Evolutionary conservation across 2,797 vertebrate species (phyloP).

Genomic region (Argyrosomus regius): DNA sequence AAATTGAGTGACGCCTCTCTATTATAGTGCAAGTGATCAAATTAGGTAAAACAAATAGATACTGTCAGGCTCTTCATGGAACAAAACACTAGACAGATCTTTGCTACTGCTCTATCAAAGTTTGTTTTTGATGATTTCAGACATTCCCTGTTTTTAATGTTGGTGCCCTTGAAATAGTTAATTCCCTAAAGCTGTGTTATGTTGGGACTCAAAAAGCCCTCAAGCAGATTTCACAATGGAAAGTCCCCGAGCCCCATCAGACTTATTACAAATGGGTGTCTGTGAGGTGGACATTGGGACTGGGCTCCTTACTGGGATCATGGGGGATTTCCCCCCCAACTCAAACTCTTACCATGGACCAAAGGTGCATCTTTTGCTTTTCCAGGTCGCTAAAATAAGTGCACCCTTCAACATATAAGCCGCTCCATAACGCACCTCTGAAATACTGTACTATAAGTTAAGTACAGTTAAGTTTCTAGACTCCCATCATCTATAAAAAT

Average conservation of each 20-base stretch:
- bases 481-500: constrained; percentile 39
- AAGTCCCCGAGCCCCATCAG: not conserved
- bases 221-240: not conserved
- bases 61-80: not conserved
- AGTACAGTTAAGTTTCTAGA: constrained; percentile 37
- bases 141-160: constrained; percentile 7
- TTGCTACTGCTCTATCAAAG: not conserved
- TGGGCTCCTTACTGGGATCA: not conserved
- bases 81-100: not conserved
- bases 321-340: constrained; percentile 5
- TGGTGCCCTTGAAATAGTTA: not conserved
- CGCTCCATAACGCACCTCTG: constrained; percentile 41
- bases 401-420: constrained; percentile 41
- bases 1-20: not conserved
- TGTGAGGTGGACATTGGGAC: constrained; percentile 43
- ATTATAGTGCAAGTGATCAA: not conserved
- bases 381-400: constrained; percentile 18
- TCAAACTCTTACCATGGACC: constrained; percentile 65
- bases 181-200: constrained; percentile 1
- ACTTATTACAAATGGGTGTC: not conserved
- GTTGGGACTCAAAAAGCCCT: not conserved
- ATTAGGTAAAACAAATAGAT: not conserved
- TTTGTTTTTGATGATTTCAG: not conserved
- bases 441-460: constrained; percentile 28
- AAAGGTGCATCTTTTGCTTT: constrained; percentile 68